phyloP scores from a whole-genome alignment of 1,140 invertebrate species.

The Drosophila asahinai region DNA sequence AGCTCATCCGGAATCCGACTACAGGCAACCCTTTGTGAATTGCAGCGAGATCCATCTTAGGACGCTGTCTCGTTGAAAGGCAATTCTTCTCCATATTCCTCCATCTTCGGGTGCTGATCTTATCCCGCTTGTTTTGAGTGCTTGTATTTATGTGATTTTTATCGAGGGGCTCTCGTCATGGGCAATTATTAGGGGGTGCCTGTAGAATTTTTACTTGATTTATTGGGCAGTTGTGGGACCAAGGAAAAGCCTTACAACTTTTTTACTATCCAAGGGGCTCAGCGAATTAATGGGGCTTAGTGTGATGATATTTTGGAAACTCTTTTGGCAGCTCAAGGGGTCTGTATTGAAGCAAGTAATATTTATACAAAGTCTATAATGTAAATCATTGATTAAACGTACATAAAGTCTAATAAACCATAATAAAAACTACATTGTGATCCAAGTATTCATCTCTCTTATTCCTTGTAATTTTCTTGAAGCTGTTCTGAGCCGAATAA shows the following conservation, averaged over 20 bases:
- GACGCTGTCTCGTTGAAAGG: conserved; percentile 63
- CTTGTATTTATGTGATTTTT: conserved; percentile 46
- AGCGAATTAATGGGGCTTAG: background rate
- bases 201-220: conserved; percentile 29
- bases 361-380: too few species aligned
- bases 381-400: too few species aligned
- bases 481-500: background rate
- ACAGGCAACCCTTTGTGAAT: conserved; percentile 63
- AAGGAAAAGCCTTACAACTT: conserved; percentile 11
- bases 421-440: too few species aligned
- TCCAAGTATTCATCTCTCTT: too few species aligned
- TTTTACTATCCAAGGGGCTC: background rate
- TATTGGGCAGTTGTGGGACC: conserved; percentile 19
- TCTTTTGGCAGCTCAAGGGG: background rate
- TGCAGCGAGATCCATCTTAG: conserved; percentile 56
- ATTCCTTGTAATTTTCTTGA: background rate
- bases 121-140: conserved; percentile 70
- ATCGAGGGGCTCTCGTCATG: conserved; percentile 25
- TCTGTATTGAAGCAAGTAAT: background rate
- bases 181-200: conserved; percentile 43
- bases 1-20: conserved; percentile 60
- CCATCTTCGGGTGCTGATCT: conserved; percentile 46
- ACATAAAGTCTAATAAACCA: background rate
- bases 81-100: conserved; percentile 44
- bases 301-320: background rate